A percentile compares a stretch with the other conserved stretches of the same genome.
These are phyloP conservation scores for Myocastor coypus DNA, from an alignment of 2,113 vertebrate genomes.

Conservation along the genomic window DNA sequence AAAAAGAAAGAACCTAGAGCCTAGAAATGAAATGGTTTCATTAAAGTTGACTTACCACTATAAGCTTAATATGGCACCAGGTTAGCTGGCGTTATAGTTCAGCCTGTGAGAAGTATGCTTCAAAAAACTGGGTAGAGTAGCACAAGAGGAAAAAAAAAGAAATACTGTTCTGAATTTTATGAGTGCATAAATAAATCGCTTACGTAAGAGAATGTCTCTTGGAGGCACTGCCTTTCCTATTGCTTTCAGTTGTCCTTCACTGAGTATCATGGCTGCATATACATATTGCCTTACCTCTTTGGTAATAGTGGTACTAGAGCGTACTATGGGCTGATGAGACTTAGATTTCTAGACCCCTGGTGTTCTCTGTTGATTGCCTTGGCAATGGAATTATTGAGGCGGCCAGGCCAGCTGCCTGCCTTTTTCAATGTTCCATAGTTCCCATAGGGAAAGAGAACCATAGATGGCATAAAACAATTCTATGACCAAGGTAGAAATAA, in stretches of 20 bases:
- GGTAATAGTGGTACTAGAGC: neutral
- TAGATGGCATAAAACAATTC: neutral
- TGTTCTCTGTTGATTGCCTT: neutral
- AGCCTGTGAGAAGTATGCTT: rapidly evolving
- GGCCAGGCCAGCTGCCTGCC: neutral
- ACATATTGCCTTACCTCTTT: neutral
- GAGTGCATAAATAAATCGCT: neutral
- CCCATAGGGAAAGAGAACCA: neutral
- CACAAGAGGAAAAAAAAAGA: neutral
- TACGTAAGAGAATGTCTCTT: neutral
- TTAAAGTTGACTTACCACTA: neutral
- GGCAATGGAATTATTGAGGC: neutral
- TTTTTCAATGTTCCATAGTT: neutral
- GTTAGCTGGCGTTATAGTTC: neutral
- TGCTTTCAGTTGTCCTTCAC: neutral
- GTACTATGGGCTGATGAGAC: neutral
- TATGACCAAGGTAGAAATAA: neutral
- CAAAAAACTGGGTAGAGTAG: neutral
- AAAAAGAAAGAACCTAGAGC: neutral
- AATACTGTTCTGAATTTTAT: neutral
- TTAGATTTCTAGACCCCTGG: no score
- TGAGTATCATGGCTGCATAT: neutral
- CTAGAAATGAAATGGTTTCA: neutral
- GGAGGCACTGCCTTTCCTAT: neutral
- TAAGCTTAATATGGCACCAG: neutral